phyloP scores from a whole-genome alignment of 64 coral and sea anemone genomes.

The Platygyra sinensis region DNA sequence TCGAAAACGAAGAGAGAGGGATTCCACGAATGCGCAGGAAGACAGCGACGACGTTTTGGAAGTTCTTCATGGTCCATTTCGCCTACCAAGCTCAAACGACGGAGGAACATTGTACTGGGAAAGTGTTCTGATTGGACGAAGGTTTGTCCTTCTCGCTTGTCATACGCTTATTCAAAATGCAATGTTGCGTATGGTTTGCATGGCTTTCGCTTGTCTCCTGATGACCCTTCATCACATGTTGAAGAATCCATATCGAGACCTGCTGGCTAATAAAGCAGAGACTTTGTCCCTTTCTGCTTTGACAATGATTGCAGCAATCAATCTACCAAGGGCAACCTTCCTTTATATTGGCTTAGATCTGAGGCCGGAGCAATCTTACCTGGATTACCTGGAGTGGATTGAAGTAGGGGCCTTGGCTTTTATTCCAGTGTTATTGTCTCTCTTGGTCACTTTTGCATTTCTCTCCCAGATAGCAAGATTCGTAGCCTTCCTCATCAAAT shows the following conservation, averaged over 20 bases:
- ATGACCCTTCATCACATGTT: slow-evolving; percentile 25
- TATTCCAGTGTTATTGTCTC: neutral
- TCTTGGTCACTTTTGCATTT: slow-evolving; percentile 2
- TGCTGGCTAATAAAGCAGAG: neutral
- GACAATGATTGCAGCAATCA: neutral
- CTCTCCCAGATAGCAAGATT: slow-evolving; percentile 33
- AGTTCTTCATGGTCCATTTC: slow-evolving; percentile 65
- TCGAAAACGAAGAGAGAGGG: neutral
- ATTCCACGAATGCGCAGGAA: neutral
- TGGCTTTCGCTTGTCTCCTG: neutral
- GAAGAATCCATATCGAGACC: slow-evolving; percentile 4
- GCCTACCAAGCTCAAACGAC: slow-evolving; percentile 14
- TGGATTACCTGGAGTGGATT: neutral
- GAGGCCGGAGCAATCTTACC: neutral
- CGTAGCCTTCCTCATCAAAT: neutral
- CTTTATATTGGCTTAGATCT: neutral
- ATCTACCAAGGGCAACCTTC: slow-evolving; percentile 18
- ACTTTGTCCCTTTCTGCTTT: neutral
- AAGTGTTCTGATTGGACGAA: slow-evolving; percentile 71
- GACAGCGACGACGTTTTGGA: slow-evolving; percentile 30
- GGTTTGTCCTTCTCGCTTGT: slow-evolving; percentile 57
- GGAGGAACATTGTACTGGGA: slow-evolving; percentile 74
- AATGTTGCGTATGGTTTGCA: slow-evolving; percentile 40
- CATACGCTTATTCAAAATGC: slow-evolving; percentile 48
- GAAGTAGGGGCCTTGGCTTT: neutral